These are phyloP conservation scores for Kuschelorhynchus macadamiae DNA, from an alignment of 2,888 invertebrate species.

Conservation along the genomic window DNA sequence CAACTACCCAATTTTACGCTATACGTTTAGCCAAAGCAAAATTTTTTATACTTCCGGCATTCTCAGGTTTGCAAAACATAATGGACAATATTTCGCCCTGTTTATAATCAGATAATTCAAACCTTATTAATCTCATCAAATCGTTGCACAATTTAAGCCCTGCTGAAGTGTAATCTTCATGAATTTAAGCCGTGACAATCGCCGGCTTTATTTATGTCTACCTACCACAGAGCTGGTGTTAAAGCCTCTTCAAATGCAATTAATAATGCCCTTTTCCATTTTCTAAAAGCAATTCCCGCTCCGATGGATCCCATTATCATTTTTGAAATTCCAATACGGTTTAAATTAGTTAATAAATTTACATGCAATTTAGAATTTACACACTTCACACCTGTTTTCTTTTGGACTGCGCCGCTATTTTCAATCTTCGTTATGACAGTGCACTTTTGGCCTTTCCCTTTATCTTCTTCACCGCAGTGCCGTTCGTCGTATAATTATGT, in stretches of 20 bases:
- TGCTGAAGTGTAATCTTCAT: constrained; percentile 40
- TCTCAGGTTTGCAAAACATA: too few species aligned
- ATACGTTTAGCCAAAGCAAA: too few species aligned
- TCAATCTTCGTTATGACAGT: constrained; percentile 52
- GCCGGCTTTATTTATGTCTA: constrained; percentile 49
- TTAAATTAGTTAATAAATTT: constrained; percentile 54
- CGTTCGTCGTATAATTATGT: constrained; percentile 12
- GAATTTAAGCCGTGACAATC: constrained; percentile 50
- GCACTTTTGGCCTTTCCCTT: constrained; percentile 49
- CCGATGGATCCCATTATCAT: constrained; percentile 51
- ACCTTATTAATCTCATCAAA: constrained; percentile 25
- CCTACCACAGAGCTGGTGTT: constrained; percentile 47
- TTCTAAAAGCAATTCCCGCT: constrained; percentile 51
- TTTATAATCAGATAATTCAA: constrained; percentile 35
- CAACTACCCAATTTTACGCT: too few species aligned
- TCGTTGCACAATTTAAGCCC: constrained; percentile 30
- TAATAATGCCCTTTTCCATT: constrained; percentile 51
- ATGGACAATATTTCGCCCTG: constrained; percentile 5
- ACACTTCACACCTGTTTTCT: constrained; percentile 54
- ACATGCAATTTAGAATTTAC: constrained; percentile 54
- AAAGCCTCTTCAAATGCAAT: constrained; percentile 46
- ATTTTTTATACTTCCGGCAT: too few species aligned
- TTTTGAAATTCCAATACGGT: constrained; percentile 53
- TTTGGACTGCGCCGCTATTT: constrained; percentile 50
- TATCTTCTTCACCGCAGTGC: constrained; percentile 34